Evolutionary conservation across 2,797 vertebrate species (phyloP).

Genomic region (Periparus ater): DNA sequence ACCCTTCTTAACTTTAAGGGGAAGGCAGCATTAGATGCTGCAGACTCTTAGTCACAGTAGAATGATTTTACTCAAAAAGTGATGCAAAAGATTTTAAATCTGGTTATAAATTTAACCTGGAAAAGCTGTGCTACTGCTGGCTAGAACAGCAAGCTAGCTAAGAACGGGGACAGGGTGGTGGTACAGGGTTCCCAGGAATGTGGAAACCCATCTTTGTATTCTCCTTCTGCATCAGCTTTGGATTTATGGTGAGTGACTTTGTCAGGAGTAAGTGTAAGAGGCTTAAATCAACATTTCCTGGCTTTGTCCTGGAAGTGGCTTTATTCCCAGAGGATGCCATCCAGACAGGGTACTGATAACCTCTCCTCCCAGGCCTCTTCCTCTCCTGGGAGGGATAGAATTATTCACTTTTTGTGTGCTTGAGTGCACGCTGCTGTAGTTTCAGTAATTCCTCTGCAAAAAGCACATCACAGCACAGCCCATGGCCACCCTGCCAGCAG

Average conservation of each 20-base stretch:
- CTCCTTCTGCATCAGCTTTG: neutral
- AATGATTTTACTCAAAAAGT: neutral
- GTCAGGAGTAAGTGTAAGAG: neutral
- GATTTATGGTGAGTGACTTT: neutral
- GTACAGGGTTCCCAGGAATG: neutral
- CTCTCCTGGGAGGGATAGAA: neutral
- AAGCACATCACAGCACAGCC: neutral
- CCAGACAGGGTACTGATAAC: neutral
- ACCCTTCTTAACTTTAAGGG: neutral
- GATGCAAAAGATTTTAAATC: neutral
- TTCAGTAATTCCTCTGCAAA: neutral
- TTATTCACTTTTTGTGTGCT: neutral
- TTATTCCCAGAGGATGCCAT: neutral
- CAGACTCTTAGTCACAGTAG: neutral
- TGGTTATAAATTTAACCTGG: neutral
- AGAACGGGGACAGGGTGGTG: neutral
- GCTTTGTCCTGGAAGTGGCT: neutral
- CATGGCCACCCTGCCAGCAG: neutral
- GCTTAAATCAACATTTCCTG: neutral
- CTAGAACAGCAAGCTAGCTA: neutral
- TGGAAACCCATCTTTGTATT: neutral
- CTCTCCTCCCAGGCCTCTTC: neutral
- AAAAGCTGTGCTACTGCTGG: neutral
- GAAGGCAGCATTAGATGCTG: neutral
- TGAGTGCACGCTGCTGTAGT: accelerated